A percentile compares a stretch with the other conserved stretches of the same genome.
These are phyloP conservation scores for Mayetiola destructor DNA, from an alignment of 2,888 invertebrate species.

Conservation along the genomic window DNA sequence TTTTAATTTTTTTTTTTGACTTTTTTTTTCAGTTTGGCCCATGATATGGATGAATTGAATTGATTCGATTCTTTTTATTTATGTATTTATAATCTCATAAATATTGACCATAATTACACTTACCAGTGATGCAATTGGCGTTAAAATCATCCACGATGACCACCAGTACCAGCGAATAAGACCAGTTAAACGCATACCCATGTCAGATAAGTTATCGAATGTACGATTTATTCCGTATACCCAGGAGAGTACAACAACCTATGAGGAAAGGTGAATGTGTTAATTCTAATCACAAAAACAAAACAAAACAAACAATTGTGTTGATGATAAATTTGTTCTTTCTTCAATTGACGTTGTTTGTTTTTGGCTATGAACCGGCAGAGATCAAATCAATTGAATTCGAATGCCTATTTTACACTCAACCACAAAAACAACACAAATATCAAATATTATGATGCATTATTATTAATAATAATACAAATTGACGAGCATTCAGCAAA, in stretches of 20 bases:
- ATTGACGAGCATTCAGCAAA: too few relatives aligned
- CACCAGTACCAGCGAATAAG: conserved; percentile 53
- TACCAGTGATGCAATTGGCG: conserved; percentile 56
- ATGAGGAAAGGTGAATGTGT: conserved; percentile 15
- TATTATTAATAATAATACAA: too few relatives aligned
- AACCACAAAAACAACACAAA: too few relatives aligned
- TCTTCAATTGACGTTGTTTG: not conserved
- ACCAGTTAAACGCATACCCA: conserved; percentile 50
- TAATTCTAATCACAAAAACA: not conserved
- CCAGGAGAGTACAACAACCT: conserved; percentile 50
- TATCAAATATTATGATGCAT: too few relatives aligned
- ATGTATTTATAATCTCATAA: not conserved
- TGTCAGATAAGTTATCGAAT: conserved; percentile 41
- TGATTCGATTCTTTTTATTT: not conserved
- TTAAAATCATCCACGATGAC: conserved; percentile 51
- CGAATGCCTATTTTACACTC: too few relatives aligned
- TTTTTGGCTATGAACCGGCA: not conserved
- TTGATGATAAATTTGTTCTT: not conserved
- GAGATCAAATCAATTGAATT: too few relatives aligned
- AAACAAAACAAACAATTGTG: conserved; percentile 3
- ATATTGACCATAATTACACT: conserved; percentile 26
- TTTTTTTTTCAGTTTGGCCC: too few relatives aligned
- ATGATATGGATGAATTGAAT: too few relatives aligned
- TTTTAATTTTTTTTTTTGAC: too few relatives aligned
- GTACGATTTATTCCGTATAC: conserved; percentile 50